A percentile compares a stretch with the other conserved stretches of the same genome.
These are phyloP conservation scores for Rhinoderma darwinii DNA, from an alignment of 2,113 vertebrate genomes.

Conservation along the genomic window DNA sequence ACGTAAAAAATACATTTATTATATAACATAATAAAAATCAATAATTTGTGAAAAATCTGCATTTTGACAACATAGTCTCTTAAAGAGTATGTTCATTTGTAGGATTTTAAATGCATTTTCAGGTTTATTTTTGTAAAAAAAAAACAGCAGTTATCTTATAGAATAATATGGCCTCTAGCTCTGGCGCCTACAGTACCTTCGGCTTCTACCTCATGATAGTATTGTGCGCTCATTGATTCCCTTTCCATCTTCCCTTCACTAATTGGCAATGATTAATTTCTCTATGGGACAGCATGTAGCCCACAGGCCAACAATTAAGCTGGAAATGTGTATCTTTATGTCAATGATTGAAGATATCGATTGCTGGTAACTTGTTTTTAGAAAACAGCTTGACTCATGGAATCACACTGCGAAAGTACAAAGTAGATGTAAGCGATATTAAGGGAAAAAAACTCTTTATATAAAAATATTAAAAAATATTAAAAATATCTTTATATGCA, in stretches of 20 bases:
- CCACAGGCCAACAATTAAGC: slow-evolving; percentile 54
- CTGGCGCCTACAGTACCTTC: neutral
- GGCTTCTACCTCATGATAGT: slow-evolving; percentile 15
- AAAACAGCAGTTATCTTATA: neutral
- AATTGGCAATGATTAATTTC: slow-evolving; percentile 57
- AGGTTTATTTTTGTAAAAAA: no score
- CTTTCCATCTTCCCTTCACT: slow-evolving; percentile 44
- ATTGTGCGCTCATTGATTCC: slow-evolving; percentile 34
- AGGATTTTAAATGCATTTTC: no score
- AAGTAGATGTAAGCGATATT: neutral
- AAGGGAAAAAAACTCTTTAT: neutral
- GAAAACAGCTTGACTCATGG: slow-evolving; percentile 27
- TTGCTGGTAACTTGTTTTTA: slow-evolving; percentile 33
- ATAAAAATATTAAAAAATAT: neutral
- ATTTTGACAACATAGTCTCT: no score
- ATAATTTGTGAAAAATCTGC: no score
- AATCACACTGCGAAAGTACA: neutral
- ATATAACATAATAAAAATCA: no score
- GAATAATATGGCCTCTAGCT: neutral
- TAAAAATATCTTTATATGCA: no score
- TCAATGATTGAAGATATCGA: slow-evolving; percentile 54
- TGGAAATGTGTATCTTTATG: slow-evolving; percentile 54
- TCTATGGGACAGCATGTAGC: slow-evolving; percentile 24
- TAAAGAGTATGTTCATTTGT: no score
- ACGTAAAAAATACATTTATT: no score